Conservation (phyloP, 1,140 invertebrate species). For the Thaumetopoea pityocampa region DNA sequence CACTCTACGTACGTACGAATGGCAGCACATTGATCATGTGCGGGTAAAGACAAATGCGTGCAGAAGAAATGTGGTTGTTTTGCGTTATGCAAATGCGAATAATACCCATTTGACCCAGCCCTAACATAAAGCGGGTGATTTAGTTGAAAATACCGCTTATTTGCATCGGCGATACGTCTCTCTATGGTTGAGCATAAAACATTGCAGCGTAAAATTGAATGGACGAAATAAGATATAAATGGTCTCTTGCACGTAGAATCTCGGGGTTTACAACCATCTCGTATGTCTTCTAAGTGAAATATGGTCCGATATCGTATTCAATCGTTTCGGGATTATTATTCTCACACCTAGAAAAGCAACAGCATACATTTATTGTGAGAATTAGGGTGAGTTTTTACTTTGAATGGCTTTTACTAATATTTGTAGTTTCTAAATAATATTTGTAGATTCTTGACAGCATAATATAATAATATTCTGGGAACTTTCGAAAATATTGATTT, state of each 20-base stretch:
- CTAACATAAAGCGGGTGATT: slow-evolving; percentile 49
- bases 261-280: slow-evolving; percentile 48
- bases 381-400: slow-evolving; percentile 25
- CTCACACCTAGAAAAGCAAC: slow-evolving; percentile 23
- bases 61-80: slow-evolving; percentile 48
- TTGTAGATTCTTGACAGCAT: slow-evolving; percentile 13
- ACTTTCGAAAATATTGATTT: too few species aligned
- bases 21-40: slow-evolving; percentile 35
- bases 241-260: slow-evolving; percentile 41
- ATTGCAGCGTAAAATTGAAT: slow-evolving; percentile 50
- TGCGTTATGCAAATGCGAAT: slow-evolving; percentile 43
- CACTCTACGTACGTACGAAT: slow-evolving; percentile 34
- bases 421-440: slow-evolving; percentile 32
- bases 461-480: too few species aligned
- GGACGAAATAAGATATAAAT: slow-evolving; percentile 60
- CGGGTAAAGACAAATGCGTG: slow-evolving; percentile 40
- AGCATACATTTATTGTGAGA: slow-evolving; percentile 18
- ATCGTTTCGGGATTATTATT: slow-evolving; percentile 35
- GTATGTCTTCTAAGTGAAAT: slow-evolving; percentile 50
- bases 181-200: slow-evolving; percentile 42
- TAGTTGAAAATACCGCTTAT: slow-evolving; percentile 61
- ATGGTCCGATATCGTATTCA: slow-evolving; percentile 42
- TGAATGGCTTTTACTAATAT: slow-evolving; percentile 28
- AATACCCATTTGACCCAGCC: slow-evolving; percentile 41
- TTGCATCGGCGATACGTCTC: slow-evolving; percentile 59